phyloP scores from a whole-genome alignment of 2,888 invertebrate species.

The Rhorus exstirpatorius region DNA sequence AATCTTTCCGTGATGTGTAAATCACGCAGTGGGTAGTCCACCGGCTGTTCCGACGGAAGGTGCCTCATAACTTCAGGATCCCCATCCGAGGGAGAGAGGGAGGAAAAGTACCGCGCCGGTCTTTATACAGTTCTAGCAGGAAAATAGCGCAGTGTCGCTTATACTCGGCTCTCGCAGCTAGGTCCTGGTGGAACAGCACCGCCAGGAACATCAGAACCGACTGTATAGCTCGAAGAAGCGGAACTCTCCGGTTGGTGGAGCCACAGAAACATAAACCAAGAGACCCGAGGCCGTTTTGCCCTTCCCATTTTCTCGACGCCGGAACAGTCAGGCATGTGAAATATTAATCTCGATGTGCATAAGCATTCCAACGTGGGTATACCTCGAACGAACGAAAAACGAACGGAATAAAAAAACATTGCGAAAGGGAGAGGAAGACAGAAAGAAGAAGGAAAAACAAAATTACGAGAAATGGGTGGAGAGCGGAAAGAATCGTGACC shows the following conservation, averaged over 20 bases:
- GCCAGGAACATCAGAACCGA: slow-evolving; percentile 51
- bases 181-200: slow-evolving; percentile 54
- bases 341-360: slow-evolving; percentile 81
- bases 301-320: slow-evolving; percentile 83
- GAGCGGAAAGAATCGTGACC: slow-evolving; percentile 56
- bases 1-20: slow-evolving; percentile 77
- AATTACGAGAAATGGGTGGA: slow-evolving; percentile 66
- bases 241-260: slow-evolving; percentile 32
- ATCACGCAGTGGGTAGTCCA: slow-evolving; percentile 81
- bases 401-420: slow-evolving; percentile 30
- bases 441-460: slow-evolving; percentile 52
- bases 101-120: slow-evolving; percentile 61
- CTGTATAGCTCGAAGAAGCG: slow-evolving; percentile 43
- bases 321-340: slow-evolving; percentile 83
- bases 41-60: slow-evolving; percentile 80
- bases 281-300: slow-evolving; percentile 65
- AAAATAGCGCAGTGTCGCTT: slow-evolving; percentile 59
- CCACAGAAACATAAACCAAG: slow-evolving; percentile 39
- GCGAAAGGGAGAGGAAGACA: slow-evolving; percentile 32
- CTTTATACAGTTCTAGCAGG: slow-evolving; percentile 40
- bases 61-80: slow-evolving; percentile 82
- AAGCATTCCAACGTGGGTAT: slow-evolving; percentile 75
- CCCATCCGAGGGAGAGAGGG: slow-evolving; percentile 57
- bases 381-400: slow-evolving; percentile 70
- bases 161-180: slow-evolving; percentile 68